Evolutionary conservation across 2,113 vertebrate genomes (phyloP), one percentile per base, ranked within the genome.

Genomic region (Glaucidium brasilianum): DNA sequence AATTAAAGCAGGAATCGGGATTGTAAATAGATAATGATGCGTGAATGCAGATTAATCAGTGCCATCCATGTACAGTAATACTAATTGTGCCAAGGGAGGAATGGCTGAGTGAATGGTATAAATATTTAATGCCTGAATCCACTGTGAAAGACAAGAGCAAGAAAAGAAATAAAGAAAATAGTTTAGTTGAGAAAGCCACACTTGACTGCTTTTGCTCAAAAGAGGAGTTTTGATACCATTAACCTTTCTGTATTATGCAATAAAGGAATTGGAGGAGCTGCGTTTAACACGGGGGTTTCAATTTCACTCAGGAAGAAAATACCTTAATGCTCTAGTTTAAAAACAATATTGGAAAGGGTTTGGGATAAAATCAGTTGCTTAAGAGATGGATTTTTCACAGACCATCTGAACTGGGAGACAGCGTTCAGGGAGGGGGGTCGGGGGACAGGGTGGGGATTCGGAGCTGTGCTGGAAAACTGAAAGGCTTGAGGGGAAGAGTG

Each of bases 1-100:
- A 96, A 95, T 86, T 56, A 75, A 87, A 84, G 86, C 37, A 84
- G 88, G 90, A 94, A 92, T 92, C 81, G 67, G 95, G 96, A 68
- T 89, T 94, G 96, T 95, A 96, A 96, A 96, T 81, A 95, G 95
- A 95, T 95, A 93, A 95, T 94, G 86, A 76, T 43, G 85, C 3
- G 13, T 97, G 94, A 95, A 90, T 89, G 83, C 85, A 88, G 94
- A 96, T 92, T 53, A 95, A 95, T 96, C 92, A 72, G 80, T 68
- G 80, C 47, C 47, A 18, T 64, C 88, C 83, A 47, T 88, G 88
- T 78, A 68, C 88, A 94, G 68, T 72, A 60, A 93, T 84, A 35
- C 90, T 96, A 86, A 97, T 95, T 90, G 94, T 83, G 91, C 95
- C 91, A 49, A 78, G 90, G 90, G 92, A 93, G 60, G 77, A 49